Percentiles rank a stretch among this genome's conserved stretches.
Conservation (phyloP, 1,140 invertebrate genomes). For the Heliconius congener region DNA sequence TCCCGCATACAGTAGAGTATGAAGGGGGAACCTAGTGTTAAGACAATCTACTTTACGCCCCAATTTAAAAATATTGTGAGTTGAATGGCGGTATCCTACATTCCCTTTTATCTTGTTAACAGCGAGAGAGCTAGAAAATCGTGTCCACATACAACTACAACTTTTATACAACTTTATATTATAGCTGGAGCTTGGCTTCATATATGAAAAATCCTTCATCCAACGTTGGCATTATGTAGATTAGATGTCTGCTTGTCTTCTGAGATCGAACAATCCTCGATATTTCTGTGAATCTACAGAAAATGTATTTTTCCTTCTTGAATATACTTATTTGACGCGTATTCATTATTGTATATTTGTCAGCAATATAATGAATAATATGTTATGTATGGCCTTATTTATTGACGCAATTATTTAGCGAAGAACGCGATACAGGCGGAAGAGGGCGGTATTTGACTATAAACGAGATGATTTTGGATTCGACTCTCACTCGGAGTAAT, state of each 20-base stretch:
- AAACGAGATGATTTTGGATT: too few species aligned
- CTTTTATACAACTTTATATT: not conserved
- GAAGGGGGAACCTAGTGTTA: too few species aligned
- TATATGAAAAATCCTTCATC: conserved; percentile 23
- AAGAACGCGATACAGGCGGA: too few species aligned
- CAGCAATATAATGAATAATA: not conserved
- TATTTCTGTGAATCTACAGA: conserved; percentile 40
- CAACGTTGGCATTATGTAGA: conserved; percentile 63
- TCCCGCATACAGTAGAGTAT: too few species aligned
- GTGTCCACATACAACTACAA: too few species aligned
- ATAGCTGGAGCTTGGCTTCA: conserved; percentile 7
- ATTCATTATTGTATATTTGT: conserved; percentile 16
- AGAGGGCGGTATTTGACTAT: too few species aligned
- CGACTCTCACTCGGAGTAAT: too few species aligned
- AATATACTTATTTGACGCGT: conserved; percentile 33
- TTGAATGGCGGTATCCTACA: too few species aligned
- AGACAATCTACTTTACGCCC: too few species aligned
- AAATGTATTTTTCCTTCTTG: conserved; percentile 33
- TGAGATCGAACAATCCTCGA: conserved; percentile 46
- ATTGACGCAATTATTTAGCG: not conserved
- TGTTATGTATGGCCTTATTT: not conserved
- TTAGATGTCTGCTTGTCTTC: conserved; percentile 61
- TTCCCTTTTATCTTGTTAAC: too few species aligned
- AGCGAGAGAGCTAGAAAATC: too few species aligned
- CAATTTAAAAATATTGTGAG: too few species aligned